phyloP scores from a whole-genome alignment of 1,140 invertebrate genomes.

The Drosophila pseudoananassae region DNA sequence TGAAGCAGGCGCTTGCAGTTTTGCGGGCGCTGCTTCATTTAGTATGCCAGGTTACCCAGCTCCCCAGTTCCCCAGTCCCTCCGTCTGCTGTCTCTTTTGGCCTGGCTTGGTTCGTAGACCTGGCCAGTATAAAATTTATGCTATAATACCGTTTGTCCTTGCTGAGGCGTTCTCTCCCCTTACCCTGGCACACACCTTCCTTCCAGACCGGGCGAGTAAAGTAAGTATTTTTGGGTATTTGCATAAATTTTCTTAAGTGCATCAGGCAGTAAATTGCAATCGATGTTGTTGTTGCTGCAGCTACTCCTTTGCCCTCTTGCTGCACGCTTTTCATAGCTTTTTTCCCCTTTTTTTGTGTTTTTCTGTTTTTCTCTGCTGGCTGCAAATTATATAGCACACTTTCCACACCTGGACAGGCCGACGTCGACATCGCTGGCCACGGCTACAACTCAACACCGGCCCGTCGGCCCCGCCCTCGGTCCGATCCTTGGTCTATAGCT shows the following conservation, averaged over 20 bases:
- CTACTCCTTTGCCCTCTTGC: conserved; percentile 46
- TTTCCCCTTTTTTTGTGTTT: neutral
- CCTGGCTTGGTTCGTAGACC: conserved; percentile 63
- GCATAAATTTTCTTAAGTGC: conserved; percentile 84
- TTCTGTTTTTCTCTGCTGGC: conserved; percentile 21
- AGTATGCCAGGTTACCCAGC: conserved; percentile 61
- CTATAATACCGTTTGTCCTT: conserved; percentile 76
- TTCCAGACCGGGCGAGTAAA: conserved; percentile 49
- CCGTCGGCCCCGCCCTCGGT: conserved; percentile 22
- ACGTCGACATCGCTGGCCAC: conserved; percentile 63
- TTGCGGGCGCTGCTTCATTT: conserved; percentile 77
- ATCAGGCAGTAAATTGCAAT: conserved; percentile 83
- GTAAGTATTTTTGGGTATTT: conserved; percentile 83
- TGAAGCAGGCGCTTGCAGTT: conserved; percentile 76
- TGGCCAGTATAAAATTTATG: conserved; percentile 82
- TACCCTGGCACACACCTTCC: neutral
- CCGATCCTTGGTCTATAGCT: conserved; percentile 32
- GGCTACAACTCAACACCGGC: conserved; percentile 61
- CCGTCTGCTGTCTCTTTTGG: conserved; percentile 10
- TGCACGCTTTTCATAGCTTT: conserved; percentile 58
- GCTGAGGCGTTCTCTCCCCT: conserved; percentile 53
- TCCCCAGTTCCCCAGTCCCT: neutral
- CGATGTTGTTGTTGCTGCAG: conserved; percentile 71
- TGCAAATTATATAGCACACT: conserved; percentile 82
- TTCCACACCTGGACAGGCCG: conserved; percentile 77